phyloP scores from a whole-genome alignment of 1,140 invertebrate species.

The Cydia amplana region DNA sequence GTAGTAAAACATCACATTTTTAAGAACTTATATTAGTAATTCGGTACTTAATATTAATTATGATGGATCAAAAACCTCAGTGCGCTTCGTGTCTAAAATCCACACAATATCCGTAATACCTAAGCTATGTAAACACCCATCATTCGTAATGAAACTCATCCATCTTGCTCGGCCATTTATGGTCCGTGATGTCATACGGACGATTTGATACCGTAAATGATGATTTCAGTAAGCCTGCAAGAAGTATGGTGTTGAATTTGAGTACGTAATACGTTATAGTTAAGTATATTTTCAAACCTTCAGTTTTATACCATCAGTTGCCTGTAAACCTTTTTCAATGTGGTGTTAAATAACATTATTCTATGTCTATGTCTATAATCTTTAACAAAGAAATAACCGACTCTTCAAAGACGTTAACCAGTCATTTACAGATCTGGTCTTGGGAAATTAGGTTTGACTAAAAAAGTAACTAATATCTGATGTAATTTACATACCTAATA shows the following conservation, averaged over 20 bases:
- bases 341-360: no score
- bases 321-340: no score
- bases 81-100: background rate
- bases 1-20: no score
- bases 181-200: slow-evolving; percentile 10
- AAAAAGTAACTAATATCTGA: no score
- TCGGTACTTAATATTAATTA: background rate
- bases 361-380: no score
- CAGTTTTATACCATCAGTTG: no score
- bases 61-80: background rate
- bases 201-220: slow-evolving; percentile 25
- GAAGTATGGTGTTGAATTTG: background rate
- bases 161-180: slow-evolving; percentile 20
- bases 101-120: background rate
- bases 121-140: slow-evolving; percentile 9
- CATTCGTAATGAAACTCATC: slow-evolving; percentile 17
- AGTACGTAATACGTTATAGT: background rate
- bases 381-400: no score
- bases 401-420: no score
- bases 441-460: no score
- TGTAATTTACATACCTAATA: no score
- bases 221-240: background rate
- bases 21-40: background rate
- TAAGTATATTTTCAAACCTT: no score
- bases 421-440: background rate